Evolutionary conservation across 2,113 vertebrate species (phyloP), one percentile per base, ranked within the genome.

Genomic region (Corvus cornix): DNA sequence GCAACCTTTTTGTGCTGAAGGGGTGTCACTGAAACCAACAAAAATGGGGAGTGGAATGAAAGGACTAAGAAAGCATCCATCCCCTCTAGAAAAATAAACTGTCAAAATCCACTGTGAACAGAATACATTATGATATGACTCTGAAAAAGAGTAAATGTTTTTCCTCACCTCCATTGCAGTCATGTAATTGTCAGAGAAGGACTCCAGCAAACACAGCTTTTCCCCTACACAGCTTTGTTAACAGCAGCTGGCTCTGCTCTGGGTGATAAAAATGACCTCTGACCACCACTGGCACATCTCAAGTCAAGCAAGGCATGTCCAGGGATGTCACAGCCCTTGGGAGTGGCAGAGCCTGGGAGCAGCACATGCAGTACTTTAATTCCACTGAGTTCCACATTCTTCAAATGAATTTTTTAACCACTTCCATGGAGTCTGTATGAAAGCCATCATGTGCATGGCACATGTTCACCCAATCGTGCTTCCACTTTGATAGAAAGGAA

Each of bases 361-460:
- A 84, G 78, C 66, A 39, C 11, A 9, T 16, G 37, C 20, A 43
- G n/a, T 12, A 46, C 44, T 51, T 18, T n/a, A 15, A 31, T 17
- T 44, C n/a, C 62, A 39, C 1, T 0, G 23, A 59, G 13, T 11
- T 13, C 39, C 63, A 44, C 23, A 4, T 51, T 16, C 24, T 19
- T 27, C 80, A 31, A 51, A 18, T 3, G 23, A 59, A n/a, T 16
- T 31, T 48, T 58, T 28, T 39, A 43, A 31, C 51, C 56, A 10
- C 62, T 69, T 60, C 23, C 31, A 4, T 0, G 10, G 55, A 48
- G 39, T 8, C 68, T 18, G 4, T 5, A 2, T 0, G 5, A 59
- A 75, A 75, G 56, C 27, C 20, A n/a, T 2, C 51, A 10, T 0
- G 1, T 3, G 22, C 60, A 8, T 1, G 18, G 49, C 51, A 14